Evolutionary conservation across 2,113 vertebrate genomes (phyloP).

Genomic region (Mirza zaza): DNA sequence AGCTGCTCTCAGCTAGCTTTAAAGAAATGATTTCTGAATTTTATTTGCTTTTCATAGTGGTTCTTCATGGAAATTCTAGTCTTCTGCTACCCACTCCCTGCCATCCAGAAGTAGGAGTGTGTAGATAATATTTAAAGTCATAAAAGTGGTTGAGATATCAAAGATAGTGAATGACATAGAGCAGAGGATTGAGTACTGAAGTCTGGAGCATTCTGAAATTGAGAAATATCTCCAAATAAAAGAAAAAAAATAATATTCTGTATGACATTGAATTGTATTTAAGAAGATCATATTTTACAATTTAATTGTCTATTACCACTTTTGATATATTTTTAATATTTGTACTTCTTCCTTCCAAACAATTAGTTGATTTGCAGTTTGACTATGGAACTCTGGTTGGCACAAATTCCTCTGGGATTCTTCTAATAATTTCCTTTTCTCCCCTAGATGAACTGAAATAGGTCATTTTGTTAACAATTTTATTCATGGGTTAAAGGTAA

Average conservation of each 20-base stretch:
- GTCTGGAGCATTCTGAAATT: neutral
- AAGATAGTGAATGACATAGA: neutral
- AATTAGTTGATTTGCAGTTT: neutral
- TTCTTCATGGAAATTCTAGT: neutral
- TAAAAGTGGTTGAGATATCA: neutral
- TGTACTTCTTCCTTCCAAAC: neutral
- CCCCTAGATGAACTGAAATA: neutral
- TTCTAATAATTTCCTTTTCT: slow-evolving; percentile 25
- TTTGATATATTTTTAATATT: slow-evolving; percentile 9
- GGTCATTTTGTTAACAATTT: neutral
- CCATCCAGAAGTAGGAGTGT: neutral
- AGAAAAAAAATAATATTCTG: slow-evolving; percentile 61
- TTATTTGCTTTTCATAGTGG: neutral
- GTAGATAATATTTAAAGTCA: neutral
- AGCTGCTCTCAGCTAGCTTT: neutral
- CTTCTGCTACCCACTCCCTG: neutral
- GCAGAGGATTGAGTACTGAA: neutral
- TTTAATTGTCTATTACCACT: slow-evolving; percentile 67
- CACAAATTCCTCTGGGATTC: neutral
- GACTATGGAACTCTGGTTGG: neutral
- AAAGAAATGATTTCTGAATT: neutral
- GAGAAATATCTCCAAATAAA: neutral
- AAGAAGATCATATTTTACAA: slow-evolving; percentile 68
- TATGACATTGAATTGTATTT: slow-evolving; percentile 58
- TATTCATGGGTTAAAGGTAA: neutral